Base-by-base conservation (phyloP, 1,140 invertebrate species). In the Onthophagus taurus region DNA sequence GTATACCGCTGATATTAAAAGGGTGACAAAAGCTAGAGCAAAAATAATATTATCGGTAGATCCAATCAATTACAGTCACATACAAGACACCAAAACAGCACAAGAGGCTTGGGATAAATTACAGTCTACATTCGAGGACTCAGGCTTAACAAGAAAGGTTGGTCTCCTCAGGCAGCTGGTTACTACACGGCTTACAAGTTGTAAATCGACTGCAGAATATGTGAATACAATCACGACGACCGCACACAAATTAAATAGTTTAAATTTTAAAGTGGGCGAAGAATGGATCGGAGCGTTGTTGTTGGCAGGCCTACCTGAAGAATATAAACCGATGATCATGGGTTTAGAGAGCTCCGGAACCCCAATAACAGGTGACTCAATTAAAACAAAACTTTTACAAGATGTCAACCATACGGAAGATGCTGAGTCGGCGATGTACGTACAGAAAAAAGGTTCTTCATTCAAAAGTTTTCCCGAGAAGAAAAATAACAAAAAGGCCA, bases 271-370 rank as follows among this genome's bases (percentile, higher is more conserved):
- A 31, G 45, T 64, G 14, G 45, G 36, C 26, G 61, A 64, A 26
- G 56, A 67, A 34, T 64, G 55, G 58, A 50, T 64, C 13, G 61
- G 54, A 12, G 42, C 54, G 3, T 39, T 64, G 9, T 21, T 66
- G 11, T 44, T 65, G 17, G 56, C 60, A 0, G 64, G 62, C 12
- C 51, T 65, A 23, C 35, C 59, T 6, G 55, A 62, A 33, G 46
- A 52, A 38, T 66, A 38, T 52, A 17, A 21, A 16, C 63, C 63
- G 0, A 64, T 65, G 59, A 60, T 64, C 9, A 64, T 64, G 61
- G 60, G 47, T 2, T 52, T 65, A 4, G 51, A 53, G 23, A 45
- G 51, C 42, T 44, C 48, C 47, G 53, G 48, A 19, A 43, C 46
- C 4, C 3, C 13, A 26, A 52, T 54, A 9, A 43, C 47, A n/a